Evolutionary conservation across 2,797 vertebrate genomes (phyloP), one percentile per base, ranked within the genome.

Genomic region (Lemur catta): DNA sequence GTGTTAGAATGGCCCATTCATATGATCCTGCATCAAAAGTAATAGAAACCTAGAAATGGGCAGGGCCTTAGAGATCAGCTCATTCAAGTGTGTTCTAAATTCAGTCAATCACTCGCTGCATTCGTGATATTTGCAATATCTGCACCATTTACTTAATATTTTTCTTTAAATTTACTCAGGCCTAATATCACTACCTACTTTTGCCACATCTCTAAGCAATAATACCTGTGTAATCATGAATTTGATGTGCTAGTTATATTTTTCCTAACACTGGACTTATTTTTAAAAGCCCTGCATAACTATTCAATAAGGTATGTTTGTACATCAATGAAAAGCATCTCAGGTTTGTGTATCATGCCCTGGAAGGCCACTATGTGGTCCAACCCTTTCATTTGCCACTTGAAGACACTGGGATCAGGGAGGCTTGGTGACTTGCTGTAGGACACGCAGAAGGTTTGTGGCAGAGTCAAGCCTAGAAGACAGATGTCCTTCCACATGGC

Each of bases 131-230:
- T 94, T 97, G 91, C 81, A 75, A 71, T 92, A 94, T 91, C 81
- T 91, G 50, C 52, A 61, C 89, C 95, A 95, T 94, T 96, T 96
- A 93, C 95, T 97, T 95, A 95, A 95, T 96, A 89, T 92, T 88
- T 96, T 94, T 91, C 95, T 91, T 95, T 92, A 96, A 92, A 96
- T 96, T 93, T 95, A 92, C 95, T 95, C 78, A 95, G 74, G 94
- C 46, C 96, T 97, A 92, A 86, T 89, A 96, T 79, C 3, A 5
- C 92, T 96, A 67, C 86, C 57, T 78, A 61, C 79, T 89, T 87
- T 79, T 61, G 59, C 87, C 84, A 85, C 8, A 72, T 90, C 71
- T 81, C 72, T 82, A 72, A 84, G 95, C 96, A 91, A 78, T 85
- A 92, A 91, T 10, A 61, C 30, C 52, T 46, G 89, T 43, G 57